Conservation (phyloP, 2,888 invertebrate species). For the Anarsia innoxiella region DNA sequence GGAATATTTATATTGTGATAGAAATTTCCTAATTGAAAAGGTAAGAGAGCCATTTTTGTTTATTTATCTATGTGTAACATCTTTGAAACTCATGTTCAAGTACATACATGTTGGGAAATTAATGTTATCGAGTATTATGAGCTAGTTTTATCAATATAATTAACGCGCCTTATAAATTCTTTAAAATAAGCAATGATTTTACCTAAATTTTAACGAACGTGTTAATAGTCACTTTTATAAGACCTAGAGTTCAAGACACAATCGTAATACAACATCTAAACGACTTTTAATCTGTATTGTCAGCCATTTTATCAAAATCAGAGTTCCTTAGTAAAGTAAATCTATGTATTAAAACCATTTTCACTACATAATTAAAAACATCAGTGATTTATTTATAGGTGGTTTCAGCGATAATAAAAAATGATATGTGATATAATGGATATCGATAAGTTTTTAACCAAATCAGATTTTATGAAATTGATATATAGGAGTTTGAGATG, state of each 20-base stretch:
- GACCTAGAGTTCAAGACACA: slow-evolving; percentile 1
- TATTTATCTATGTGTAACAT: slow-evolving; percentile 4
- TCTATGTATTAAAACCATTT: slow-evolving; percentile 11
- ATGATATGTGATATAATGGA: slow-evolving; percentile 10
- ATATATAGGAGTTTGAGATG: slow-evolving; percentile 10
- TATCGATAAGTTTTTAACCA: slow-evolving; percentile 11
- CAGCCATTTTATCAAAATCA: slow-evolving; percentile 9
- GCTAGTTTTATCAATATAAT: slow-evolving; percentile 9
- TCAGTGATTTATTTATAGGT: slow-evolving; percentile 5
- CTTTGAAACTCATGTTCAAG: slow-evolving; percentile 10
- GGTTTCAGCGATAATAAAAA: slow-evolving; percentile 1
- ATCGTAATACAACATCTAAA: slow-evolving; percentile 16
- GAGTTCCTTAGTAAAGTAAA: too few species aligned
- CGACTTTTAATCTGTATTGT: slow-evolving; percentile 21
- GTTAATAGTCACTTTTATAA: slow-evolving; percentile 6
- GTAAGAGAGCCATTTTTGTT: slow-evolving; percentile 6
- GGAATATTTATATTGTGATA: neutral
- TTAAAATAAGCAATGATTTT: slow-evolving; percentile 8
- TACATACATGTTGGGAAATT: slow-evolving; percentile 6
- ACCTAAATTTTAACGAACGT: slow-evolving; percentile 8
- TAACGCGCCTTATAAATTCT: slow-evolving; percentile 7
- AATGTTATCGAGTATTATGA: slow-evolving; percentile 8
- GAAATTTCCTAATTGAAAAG: too few species aligned
- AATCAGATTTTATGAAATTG: slow-evolving; percentile 11
- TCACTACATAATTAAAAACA: neutral